A percentile compares a stretch with the other conserved stretches of the same genome.
phyloP scores from a whole-genome alignment of 2,113 vertebrate species.

The Aramus guarauna region DNA sequence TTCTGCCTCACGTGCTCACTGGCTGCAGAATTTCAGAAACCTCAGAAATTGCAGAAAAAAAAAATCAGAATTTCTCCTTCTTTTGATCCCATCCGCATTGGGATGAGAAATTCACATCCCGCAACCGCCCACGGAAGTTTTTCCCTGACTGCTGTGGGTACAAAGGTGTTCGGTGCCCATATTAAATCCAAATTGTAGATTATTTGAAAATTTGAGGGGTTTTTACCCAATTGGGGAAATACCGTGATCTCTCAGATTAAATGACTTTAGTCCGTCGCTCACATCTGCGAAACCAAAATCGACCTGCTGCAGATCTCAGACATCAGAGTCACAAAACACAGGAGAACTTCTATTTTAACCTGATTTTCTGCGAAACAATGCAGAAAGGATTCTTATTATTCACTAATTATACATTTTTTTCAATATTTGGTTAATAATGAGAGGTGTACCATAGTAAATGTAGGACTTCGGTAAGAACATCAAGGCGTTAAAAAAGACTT shows the following conservation, averaged over 20 bases:
- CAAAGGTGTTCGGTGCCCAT: not conserved
- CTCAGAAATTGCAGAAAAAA: not conserved
- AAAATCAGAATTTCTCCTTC: not conserved
- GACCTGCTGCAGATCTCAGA: not conserved
- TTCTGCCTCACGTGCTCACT: fast-evolving
- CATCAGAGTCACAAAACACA: fast-evolving
- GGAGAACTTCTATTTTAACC: not conserved
- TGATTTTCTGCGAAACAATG: not conserved
- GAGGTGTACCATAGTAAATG: fast-evolving
- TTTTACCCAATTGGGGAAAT: not conserved
- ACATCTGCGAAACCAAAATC: not conserved
- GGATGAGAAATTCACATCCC: not conserved
- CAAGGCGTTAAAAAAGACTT: not conserved
- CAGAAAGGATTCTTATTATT: not conserved
- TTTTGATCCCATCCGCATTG: not conserved
- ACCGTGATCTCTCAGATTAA: not conserved
- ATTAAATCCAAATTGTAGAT: not conserved
- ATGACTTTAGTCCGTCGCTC: not conserved
- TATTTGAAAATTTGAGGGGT: not conserved
- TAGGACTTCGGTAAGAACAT: not conserved
- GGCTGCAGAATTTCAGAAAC: too few species aligned
- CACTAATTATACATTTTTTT: fast-evolving
- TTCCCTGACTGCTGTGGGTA: fast-evolving
- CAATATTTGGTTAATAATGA: not conserved
- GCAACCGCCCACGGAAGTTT: fast-evolving